Evolutionary conservation across 2,113 vertebrate species (phyloP).

Genomic region (Cebus imitator): DNA sequence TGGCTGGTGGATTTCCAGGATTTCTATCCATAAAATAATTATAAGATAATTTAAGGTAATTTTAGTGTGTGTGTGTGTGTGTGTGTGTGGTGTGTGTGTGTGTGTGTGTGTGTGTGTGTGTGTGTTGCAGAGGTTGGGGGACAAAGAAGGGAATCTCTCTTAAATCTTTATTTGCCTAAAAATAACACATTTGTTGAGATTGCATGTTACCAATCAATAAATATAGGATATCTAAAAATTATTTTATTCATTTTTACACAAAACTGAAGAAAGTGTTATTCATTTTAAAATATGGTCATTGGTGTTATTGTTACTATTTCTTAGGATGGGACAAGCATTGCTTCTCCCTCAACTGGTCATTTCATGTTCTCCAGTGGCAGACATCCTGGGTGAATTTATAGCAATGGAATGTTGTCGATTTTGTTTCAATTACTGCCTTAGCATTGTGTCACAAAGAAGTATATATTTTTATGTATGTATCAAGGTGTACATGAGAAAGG

Average conservation of each 20-base stretch:
- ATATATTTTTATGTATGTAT: background rate
- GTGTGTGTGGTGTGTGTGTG: background rate
- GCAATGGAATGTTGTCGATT: background rate
- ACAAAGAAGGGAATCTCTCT: background rate
- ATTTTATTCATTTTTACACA: background rate
- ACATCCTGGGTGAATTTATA: background rate
- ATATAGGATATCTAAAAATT: background rate
- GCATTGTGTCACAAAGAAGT: background rate
- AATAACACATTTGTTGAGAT: background rate
- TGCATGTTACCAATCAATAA: background rate
- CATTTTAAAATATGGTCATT: background rate
- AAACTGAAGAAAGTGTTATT: background rate
- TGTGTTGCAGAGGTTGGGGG: accelerated
- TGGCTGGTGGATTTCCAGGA: background rate
- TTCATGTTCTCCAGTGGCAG: background rate
- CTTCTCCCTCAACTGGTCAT: background rate
- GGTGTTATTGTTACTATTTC: background rate
- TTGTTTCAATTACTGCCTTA: background rate
- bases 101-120: background rate
- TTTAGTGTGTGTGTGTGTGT: background rate
- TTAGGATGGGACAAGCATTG: background rate
- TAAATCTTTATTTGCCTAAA: conserved; percentile 20
- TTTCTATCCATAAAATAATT: background rate
- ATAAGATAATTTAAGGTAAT: background rate
- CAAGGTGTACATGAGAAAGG: background rate